phyloP scores from a whole-genome alignment of 2,797 vertebrate genomes.

The Podargus strigoides region DNA sequence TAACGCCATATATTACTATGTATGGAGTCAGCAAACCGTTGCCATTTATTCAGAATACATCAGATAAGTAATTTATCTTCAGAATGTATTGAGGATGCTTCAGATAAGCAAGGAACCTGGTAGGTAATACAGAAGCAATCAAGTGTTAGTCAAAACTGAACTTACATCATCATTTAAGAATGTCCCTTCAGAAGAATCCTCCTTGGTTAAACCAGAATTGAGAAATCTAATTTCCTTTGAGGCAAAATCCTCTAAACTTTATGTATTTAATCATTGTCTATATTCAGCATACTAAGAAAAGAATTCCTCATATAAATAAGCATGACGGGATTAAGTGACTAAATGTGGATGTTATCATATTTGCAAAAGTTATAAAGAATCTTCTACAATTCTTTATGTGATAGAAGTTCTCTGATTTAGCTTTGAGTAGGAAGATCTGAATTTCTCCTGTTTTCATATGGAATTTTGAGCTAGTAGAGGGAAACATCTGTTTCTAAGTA shows the following conservation, averaged over 20 bases:
- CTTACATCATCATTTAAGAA: neutral
- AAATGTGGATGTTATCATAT: neutral
- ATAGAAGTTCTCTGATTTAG: neutral
- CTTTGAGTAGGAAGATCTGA: neutral
- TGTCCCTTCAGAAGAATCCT: neutral
- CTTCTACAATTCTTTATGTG: neutral
- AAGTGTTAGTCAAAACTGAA: neutral
- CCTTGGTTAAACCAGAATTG: neutral
- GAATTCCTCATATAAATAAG: neutral
- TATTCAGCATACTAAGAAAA: neutral
- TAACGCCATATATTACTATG: neutral
- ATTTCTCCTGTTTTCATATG: neutral
- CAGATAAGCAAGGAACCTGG: neutral
- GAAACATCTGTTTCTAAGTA: neutral
- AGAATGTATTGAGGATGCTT: neutral
- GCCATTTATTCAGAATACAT: neutral
- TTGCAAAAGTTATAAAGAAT: neutral
- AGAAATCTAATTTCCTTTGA: neutral
- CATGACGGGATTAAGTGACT: neutral
- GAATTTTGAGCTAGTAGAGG: neutral
- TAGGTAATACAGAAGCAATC: neutral
- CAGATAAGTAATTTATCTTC: neutral
- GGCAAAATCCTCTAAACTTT: neutral
- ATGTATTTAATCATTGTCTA: neutral
- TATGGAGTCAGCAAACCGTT: neutral